Conservation (phyloP, 1,140 invertebrate species). For the Drosophila varians region DNA sequence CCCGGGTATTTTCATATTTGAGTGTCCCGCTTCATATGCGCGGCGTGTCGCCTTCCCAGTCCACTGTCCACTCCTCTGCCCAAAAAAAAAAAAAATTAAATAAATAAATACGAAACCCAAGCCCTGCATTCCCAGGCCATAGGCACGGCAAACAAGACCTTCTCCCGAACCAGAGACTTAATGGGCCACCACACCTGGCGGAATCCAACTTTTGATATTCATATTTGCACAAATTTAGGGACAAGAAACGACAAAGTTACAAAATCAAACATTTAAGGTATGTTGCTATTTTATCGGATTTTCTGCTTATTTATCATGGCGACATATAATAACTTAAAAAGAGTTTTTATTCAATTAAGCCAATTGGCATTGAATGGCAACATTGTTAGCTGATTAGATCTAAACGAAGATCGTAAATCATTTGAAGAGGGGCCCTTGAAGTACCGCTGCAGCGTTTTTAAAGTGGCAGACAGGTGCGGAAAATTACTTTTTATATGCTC, state of each 20-base stretch:
- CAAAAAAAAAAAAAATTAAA: slow-evolving; percentile 8
- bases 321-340: slow-evolving; percentile 29
- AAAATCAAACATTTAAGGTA: background rate
- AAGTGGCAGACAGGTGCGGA: slow-evolving; percentile 76
- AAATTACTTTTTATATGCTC: slow-evolving; percentile 82
- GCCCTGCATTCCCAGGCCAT: background rate
- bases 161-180: slow-evolving; percentile 29
- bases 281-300: slow-evolving; percentile 12
- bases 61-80: slow-evolving; percentile 8
- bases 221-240: slow-evolving; percentile 16
- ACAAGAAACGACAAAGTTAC: slow-evolving; percentile 17
- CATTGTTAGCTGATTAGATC: slow-evolving; percentile 59
- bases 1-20: slow-evolving; percentile 29
- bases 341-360: slow-evolving; percentile 59
- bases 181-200: slow-evolving; percentile 35
- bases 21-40: slow-evolving; percentile 36
- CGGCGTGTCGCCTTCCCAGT: slow-evolving; percentile 25
- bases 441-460: slow-evolving; percentile 55
- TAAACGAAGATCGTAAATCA: slow-evolving; percentile 65
- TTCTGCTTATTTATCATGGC: slow-evolving; percentile 21
- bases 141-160: slow-evolving; percentile 29
- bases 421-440: slow-evolving; percentile 57
- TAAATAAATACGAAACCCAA: slow-evolving; percentile 7
- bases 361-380: slow-evolving; percentile 42
- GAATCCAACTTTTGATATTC: slow-evolving; percentile 13